Conservation (phyloP, 2,113 vertebrate genomes). For the Fregetta grallaria region DNA sequence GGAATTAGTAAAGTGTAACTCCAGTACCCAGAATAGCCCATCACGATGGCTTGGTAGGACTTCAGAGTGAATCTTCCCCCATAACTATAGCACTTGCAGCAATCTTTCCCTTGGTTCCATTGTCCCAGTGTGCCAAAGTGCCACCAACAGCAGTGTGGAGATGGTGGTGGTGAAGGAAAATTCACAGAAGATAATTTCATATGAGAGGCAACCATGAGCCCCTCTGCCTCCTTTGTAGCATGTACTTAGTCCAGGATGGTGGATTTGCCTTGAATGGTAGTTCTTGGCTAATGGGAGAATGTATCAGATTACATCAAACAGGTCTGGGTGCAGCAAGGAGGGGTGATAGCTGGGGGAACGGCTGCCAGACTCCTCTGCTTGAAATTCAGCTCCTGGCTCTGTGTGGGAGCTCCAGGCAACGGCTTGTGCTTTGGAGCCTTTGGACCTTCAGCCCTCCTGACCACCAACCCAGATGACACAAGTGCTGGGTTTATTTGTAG, state of each 20-base stretch:
- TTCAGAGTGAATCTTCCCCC: not conserved
- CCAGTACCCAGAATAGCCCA: not conserved
- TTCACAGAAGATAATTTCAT: not conserved
- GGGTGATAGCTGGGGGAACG: not conserved
- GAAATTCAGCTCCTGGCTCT: not conserved
- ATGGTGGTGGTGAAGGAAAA: not conserved
- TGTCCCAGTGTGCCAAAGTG: not conserved
- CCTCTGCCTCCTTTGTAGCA: not conserved
- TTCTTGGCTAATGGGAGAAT: not conserved
- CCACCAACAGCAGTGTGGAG: not conserved
- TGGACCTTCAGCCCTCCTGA: not conserved
- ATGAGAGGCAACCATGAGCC: not conserved
- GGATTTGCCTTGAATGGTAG: not conserved
- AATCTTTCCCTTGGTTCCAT: not conserved
- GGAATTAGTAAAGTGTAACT: not conserved
- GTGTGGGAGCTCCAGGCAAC: not conserved
- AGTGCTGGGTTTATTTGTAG: not conserved
- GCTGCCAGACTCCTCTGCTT: not conserved
- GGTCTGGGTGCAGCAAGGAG: not conserved
- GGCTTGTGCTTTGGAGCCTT: not conserved
- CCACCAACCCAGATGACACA: not conserved
- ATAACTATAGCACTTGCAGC: not conserved
- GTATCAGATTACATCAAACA: not conserved
- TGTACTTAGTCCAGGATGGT: not conserved
- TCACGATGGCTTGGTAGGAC: not conserved